phyloP scores from a whole-genome alignment of 1,140 invertebrate species.

The Eurytemora carolleeae region DNA sequence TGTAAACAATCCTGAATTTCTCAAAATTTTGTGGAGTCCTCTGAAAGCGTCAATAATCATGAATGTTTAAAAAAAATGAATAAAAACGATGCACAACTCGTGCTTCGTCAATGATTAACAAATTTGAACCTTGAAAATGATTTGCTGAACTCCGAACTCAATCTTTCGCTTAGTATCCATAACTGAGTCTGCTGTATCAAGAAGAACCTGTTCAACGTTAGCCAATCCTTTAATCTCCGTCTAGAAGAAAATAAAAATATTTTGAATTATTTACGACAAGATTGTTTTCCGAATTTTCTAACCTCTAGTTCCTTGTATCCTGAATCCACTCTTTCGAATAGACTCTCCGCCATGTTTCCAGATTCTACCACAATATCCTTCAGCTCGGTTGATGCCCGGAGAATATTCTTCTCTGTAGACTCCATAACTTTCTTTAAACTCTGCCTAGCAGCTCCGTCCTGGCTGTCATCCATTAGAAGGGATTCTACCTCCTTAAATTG shows the following conservation, averaged over 20 bases:
- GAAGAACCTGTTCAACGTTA: constrained; percentile 54
- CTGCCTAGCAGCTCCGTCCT: background rate
- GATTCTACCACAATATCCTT: constrained; percentile 31
- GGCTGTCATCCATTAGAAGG: background rate
- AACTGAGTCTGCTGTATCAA: constrained; percentile 61
- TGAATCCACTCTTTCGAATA: constrained; percentile 33
- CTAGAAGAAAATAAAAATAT: background rate
- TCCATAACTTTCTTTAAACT: background rate
- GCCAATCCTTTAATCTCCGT: constrained; percentile 35
- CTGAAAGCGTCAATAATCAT: too few relatives aligned
- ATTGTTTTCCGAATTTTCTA: too few relatives aligned
- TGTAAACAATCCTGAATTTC: too few relatives aligned
- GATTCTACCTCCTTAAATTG: constrained; percentile 1
- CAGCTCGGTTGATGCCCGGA: constrained; percentile 22
- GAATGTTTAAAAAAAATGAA: too few relatives aligned
- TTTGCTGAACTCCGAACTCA: constrained; percentile 62
- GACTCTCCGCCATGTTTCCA: constrained; percentile 31
- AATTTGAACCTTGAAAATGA: constrained; percentile 63
- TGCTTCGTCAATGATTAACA: too few relatives aligned
- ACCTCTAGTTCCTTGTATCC: constrained; percentile 33
- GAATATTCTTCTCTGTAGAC: constrained; percentile 1
- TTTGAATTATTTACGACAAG: background rate
- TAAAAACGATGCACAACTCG: too few relatives aligned
- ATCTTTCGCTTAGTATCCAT: constrained; percentile 59
- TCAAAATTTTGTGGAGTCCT: too few relatives aligned